phyloP scores from a whole-genome alignment of 2,888 invertebrate genomes.

The Epistrophe grossulariae region DNA sequence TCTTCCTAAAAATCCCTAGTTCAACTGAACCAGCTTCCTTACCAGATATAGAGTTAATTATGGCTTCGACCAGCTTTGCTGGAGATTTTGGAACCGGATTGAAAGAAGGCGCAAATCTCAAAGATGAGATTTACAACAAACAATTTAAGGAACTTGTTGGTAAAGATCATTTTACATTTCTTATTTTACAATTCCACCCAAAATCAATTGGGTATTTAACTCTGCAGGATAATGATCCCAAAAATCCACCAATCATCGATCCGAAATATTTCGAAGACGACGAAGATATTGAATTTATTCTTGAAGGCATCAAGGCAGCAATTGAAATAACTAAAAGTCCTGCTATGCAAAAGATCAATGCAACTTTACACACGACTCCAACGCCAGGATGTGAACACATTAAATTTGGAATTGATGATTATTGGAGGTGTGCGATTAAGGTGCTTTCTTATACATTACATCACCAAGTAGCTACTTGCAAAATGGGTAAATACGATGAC shows the following conservation, averaged over 20 bases:
- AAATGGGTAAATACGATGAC: constrained; percentile 88
- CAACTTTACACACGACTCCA: constrained; percentile 85
- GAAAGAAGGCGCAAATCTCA: constrained; percentile 85
- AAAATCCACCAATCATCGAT: constrained; percentile 86
- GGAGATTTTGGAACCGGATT: constrained; percentile 86
- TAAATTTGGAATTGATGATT: constrained; percentile 86
- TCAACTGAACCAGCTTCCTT: constrained; percentile 86
- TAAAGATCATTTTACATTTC: constrained; percentile 86
- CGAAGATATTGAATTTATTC: constrained; percentile 84
- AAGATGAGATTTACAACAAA: constrained; percentile 85
- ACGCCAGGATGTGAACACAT: constrained; percentile 85
- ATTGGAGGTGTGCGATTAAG: constrained; percentile 89
- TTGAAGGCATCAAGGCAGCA: constrained; percentile 86
- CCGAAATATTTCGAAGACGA: constrained; percentile 86
- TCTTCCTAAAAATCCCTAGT: constrained; percentile 86
- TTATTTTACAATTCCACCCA: constrained; percentile 90
- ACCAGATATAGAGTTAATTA: constrained; percentile 88
- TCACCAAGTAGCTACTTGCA: constrained; percentile 88
- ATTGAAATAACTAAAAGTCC: constrained; percentile 86
- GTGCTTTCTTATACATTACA: constrained; percentile 87
- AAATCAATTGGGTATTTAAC: constrained; percentile 89
- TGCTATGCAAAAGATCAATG: constrained; percentile 86
- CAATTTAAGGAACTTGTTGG: constrained; percentile 86
- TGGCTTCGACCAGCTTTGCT: constrained; percentile 86
- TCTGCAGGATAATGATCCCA: constrained; percentile 87